Evolutionary conservation across 2,113 vertebrate species (phyloP), one percentile per base, ranked within the genome.

Genomic region (Gnathonemus longibarbis): DNA sequence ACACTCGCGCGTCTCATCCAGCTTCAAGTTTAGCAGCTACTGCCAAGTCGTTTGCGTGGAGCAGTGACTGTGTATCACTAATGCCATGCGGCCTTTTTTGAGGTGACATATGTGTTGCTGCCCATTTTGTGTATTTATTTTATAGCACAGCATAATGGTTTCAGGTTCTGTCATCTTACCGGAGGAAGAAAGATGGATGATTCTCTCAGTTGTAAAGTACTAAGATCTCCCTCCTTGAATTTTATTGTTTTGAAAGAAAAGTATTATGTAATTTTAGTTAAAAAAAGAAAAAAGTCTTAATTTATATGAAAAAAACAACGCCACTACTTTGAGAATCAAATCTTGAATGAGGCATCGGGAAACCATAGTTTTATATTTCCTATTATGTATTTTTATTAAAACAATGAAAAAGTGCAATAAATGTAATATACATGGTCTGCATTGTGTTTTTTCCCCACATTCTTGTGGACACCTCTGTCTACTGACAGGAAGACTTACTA

Each of bases 361-460:
- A 35, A 84, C 2, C 11, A 56, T 56, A 45, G 48, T 53, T 84
- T 89, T 89, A 39, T 62, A 84, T 84, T 84, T 48, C 52, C 53
- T 50, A 19, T n/a, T 31, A 19, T 89, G 88, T 85, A 89, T 89
- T 89, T 89, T 89, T 89, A 39, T 85, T 88, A 56, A 83, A 39
- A 35, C 53, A 80, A 80, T 27, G 10, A 88, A 89, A 84, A 84
- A 84, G 49, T 45, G 77, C 89, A 89, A 84, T 89, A 89, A 89
- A 89, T n/a, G 35, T 80, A 80, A 80, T 42, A 87, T 87, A 49
- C 52, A 53, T 80, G 24, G n/a, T 56, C 8, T 88, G 39, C 24
- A n/a, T 58, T 84, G 50, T 58, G 7, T 27, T 58, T 27, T 17
- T 27, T 27, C 39, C 31, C 42, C 50, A 46, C n/a, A 85, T 49